Conservation (phyloP, 1,140 invertebrate genomes). For the Dufourea novaeangliae region DNA sequence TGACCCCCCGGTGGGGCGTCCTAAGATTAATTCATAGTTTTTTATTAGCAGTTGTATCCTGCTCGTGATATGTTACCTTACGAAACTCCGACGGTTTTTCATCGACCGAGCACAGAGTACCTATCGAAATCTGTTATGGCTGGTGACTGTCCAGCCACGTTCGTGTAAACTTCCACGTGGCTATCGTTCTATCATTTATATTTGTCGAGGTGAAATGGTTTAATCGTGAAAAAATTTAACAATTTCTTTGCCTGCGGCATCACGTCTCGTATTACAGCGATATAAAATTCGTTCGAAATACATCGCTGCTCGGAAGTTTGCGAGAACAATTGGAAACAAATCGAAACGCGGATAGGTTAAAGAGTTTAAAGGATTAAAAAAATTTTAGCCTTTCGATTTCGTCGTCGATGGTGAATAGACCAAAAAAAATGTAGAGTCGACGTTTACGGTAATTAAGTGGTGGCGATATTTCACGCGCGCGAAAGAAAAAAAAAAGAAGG, state of each 20-base stretch:
- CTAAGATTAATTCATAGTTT: slow-evolving; percentile 30
- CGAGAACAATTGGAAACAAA: too few relatives aligned
- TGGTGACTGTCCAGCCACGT: neutral
- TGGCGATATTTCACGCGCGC: too few relatives aligned
- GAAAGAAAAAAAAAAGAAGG: neutral
- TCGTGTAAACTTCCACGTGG: neutral
- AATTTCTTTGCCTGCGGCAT: neutral
- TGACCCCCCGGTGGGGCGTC: neutral
- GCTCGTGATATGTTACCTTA: neutral
- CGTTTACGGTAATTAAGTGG: neutral
- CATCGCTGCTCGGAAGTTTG: too few relatives aligned
- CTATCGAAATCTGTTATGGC: slow-evolving; percentile 9
- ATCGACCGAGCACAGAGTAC: too few relatives aligned
- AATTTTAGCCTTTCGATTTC: neutral
- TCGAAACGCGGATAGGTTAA: too few relatives aligned
- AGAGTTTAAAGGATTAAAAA: neutral
- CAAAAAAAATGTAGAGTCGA: neutral
- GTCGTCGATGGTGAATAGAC: neutral
- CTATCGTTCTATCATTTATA: slow-evolving; percentile 3
- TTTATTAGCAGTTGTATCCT: slow-evolving; percentile 5
- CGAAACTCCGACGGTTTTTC: neutral
- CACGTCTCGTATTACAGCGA: neutral
- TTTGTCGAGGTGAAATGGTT: slow-evolving; percentile 5
- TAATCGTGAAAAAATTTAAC: slow-evolving; percentile 4
- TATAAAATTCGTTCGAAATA: neutral